phyloP scores from a whole-genome alignment of 1,140 invertebrate genomes.

The Bilobella aurantiaca region DNA sequence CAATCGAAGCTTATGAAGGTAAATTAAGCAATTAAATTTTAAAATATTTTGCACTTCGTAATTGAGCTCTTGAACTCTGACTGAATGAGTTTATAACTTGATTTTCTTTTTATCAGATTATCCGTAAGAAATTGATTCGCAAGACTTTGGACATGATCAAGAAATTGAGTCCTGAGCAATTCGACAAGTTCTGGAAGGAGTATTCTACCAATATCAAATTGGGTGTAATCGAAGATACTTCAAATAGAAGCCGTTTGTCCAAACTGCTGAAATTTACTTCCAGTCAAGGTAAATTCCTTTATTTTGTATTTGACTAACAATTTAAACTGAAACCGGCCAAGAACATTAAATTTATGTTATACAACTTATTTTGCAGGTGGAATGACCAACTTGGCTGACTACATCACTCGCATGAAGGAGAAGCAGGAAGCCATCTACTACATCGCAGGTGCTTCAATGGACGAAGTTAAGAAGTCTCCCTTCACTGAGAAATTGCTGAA shows the following conservation, averaged over 20 bases:
- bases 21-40: too few relatives aligned
- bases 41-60: background rate
- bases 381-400: constrained; percentile 71
- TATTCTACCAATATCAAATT: constrained; percentile 97
- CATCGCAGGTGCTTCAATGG: constrained; percentile 76
- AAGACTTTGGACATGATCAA: constrained; percentile 98
- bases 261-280: constrained; percentile 88
- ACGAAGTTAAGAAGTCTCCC: constrained; percentile 80
- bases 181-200: constrained; percentile 96
- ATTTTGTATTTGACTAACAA: background rate
- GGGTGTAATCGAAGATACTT: constrained; percentile 94
- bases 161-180: constrained; percentile 84
- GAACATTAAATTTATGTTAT: too few relatives aligned
- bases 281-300: constrained; percentile 56
- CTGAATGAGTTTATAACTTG: background rate
- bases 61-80: background rate
- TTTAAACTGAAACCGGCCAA: background rate
- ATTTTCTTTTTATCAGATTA: constrained; percentile 44
- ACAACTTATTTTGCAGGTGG: constrained; percentile 36
- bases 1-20: constrained; percentile 98
- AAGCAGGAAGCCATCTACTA: constrained; percentile 95
- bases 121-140: constrained; percentile 95
- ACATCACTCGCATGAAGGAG: constrained; percentile 93
- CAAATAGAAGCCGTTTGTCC: constrained; percentile 86
- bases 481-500: constrained; percentile 89